Base-by-base conservation (phyloP, 2,888 invertebrate species). In the Meta bourneti region DNA sequence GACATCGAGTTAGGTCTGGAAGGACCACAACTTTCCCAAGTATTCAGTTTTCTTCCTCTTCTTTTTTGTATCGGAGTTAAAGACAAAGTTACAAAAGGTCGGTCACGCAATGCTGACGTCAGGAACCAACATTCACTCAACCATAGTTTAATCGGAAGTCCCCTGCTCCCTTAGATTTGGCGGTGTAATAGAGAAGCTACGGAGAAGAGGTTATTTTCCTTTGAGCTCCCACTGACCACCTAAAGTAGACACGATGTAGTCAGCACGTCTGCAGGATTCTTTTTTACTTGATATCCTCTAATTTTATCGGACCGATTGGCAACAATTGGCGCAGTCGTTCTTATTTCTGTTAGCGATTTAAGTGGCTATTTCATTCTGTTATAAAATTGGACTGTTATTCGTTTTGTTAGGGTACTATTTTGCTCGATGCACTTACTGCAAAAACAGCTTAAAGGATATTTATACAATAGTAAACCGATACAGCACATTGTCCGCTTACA, bases 91-190 rank as follows among this genome's bases (percentile, higher is more conserved):
- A 74, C 83, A 74, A 84, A 84, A 52, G 61, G n/a, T 52, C 51
- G 52, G 83, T 89, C 89, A 89, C 89, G 89, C 89, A 83, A 83
- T 83, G 83, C 89, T 83, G 82, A 89, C 89, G 89, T 89, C 52
- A 51, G 48, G 54, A 77, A 77, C 71, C 52, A 89, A 82, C 71
- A 82, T 70, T 78, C 89, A 78, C n/a, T 89, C 77, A 51, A 6
- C 75, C 77, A 70, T 70, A 49, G 61, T 82, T 70, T 82, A 83
- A 83, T 89, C 89, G 89, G 78, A 89, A 88, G 80, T 88, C 74
- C 81, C 49, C 48, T 16, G 61, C 77, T 13, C 6, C 11, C 79
- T 61, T 20, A 11, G n/a, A 9, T 61, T 34, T 34, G 34, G 34
- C 48, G n/a, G 19, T 81, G 81, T 70, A 81, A 81, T 48, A 49